Evolutionary conservation across 2,888 invertebrate species (phyloP), one percentile per base, ranked within the genome.

Genomic region (Leistus spinibarbis): DNA sequence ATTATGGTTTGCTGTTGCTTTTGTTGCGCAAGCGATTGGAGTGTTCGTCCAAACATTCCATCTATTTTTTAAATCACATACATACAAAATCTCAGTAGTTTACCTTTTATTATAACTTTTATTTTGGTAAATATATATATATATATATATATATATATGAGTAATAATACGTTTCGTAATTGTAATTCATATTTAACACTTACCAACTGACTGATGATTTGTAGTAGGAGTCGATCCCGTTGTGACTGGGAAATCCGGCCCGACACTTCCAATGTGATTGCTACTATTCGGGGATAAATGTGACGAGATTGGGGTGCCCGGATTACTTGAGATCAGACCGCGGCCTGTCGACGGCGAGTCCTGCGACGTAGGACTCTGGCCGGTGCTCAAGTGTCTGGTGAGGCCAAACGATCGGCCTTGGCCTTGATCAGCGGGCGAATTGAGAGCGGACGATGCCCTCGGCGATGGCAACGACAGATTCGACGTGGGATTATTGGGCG

Each of bases 381-480:
- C 90, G 56, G 89, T 88, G 80, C 85, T 85, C 82, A 89, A 83
- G 78, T 89, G 88, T 77, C 88, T 85, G 71, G 80, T 82, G 20
- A 88, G 82, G 79, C 83, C 81, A 79, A 89, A 89, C 69, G 88
- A 88, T 76, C 89, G 83, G 79, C 87, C 88, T 72, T 89, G 87
- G n/a, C n/a, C n/a, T 40, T 40, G 40, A 80, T 91, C 92, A 5
- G 90, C 90, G 1, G 92, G 93, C 27, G 93, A 92, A 83, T 92
- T 91, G 10, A 92, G 85, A 27, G 91, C 90, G 20, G 92, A 90
- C 77, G 91, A 90, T 74, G 90, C 90, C 62, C 92, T 87, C 0
- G 93, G 93, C 65, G 93, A 93, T n/a, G 93, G 92, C 78, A 93
- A 84, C 16, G 93, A 92, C 62, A 92, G 83, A 84, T 92, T 91